Evolutionary conservation across 2,888 invertebrate genomes (phyloP), one percentile per base, ranked within the genome.

Genomic region (Baronia brevicornis): DNA sequence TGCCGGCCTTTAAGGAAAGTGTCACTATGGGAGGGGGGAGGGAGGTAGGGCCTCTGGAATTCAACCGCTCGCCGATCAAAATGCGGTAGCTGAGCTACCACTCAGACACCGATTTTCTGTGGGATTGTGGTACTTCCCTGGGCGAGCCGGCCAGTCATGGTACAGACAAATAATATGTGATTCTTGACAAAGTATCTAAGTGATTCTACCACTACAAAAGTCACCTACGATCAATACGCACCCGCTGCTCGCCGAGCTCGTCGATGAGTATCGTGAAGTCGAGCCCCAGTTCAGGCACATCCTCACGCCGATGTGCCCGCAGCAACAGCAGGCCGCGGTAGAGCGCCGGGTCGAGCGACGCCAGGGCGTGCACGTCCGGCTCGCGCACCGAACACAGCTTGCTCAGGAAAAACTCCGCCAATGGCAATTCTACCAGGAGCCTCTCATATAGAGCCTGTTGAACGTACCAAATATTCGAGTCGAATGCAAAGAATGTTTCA

Each of bases 241-340:
- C 91, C 77, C 91, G 88, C 28, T 94, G 93, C 66, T 96, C 94
- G 0, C 97, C 97, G 30, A 97, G 86, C 60, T 96, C 95, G 56
- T 95, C 94, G 51, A 91, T 93, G 24, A 95, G 89, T 6, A 96
- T 90, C 0, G 97, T 97, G 65, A 98, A 98, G 80, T 98, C 97
- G 10, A 98, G 84, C 1, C 95, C 94, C 17, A 95, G 79, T 58
- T 96, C 96, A 5, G 91, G 87, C 4, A 97, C 95, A 69, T 96
- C 96, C 2, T 92, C 92, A 2, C 88, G 66, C 18, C 88, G 85
- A 60, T 95, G 96, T 42, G 93, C 91, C 58, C 96, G 93, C 28
- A 98, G 85, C 63, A 91, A 92, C 21, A 98, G 77, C 23, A 98
- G 82, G 61, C 97, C 98, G 45, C 94, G 90, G 73, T 98, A 96